A percentile compares a stretch with the other conserved stretches of the same genome.
Conservation (phyloP, 2,797 vertebrate genomes). For the Huso huso region DNA sequence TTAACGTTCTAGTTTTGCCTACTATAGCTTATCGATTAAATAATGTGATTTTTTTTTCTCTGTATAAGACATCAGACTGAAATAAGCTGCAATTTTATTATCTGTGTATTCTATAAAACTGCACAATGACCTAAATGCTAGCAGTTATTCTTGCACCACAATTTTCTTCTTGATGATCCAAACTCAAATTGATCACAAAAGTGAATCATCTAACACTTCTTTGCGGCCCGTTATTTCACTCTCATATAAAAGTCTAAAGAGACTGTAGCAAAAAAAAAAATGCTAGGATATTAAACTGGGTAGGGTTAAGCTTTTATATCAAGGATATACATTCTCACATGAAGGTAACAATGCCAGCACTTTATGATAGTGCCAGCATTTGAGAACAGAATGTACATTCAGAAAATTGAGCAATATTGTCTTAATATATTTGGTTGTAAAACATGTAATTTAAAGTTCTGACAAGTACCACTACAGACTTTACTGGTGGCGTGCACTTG, state of each 20-base stretch:
- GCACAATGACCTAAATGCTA: constrained; percentile 11
- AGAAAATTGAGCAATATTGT: constrained; percentile 33
- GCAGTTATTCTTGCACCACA: not conserved
- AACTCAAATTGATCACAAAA: constrained; percentile 6
- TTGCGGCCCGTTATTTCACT: constrained; percentile 2
- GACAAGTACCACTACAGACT: constrained; percentile 34
- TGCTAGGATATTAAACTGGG: not conserved
- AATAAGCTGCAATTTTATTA: constrained; percentile 18
- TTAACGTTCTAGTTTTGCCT: constrained; percentile 12
- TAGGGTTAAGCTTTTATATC: constrained; percentile 3
- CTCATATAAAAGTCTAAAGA: constrained; percentile 15
- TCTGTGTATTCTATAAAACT: constrained; percentile 19
- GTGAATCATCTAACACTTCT: not conserved
- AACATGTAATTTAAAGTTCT: constrained; percentile 47
- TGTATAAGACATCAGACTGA: constrained; percentile 13
- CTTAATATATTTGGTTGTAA: constrained; percentile 53
- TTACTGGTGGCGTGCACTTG: constrained; percentile 53
- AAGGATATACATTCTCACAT: not conserved
- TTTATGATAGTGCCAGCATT: not conserved
- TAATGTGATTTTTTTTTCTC: constrained; percentile 10
- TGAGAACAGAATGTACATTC: not conserved
- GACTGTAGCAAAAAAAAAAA: constrained; percentile 5
- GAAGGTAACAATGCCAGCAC: not conserved
- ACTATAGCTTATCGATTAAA: constrained; percentile 25
- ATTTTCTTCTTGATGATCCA: constrained; percentile 1